Evolutionary conservation across 1,140 invertebrate genomes (phyloP), one percentile per base, ranked within the genome.

Genomic region (Tetramorium simillimum): DNA sequence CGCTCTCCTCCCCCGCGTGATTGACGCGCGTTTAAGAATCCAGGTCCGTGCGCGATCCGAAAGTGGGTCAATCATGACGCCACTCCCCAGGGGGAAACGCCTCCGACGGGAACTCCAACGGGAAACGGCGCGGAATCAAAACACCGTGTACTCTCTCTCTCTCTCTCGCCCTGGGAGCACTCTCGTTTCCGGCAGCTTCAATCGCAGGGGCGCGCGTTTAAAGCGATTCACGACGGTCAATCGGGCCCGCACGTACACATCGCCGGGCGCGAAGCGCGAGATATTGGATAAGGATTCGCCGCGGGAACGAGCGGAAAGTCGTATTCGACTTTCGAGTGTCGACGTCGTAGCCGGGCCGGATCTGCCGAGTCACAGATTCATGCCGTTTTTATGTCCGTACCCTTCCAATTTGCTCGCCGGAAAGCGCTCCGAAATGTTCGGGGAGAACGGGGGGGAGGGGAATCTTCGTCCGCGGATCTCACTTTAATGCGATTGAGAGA

Each of bases 61-160:
- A 82, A 82, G 53, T 43, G 37, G 78, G 24, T 49, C 80, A 82
- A 82, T 72, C 80, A 72, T 46, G 46, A 18, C 33, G 46, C 24
- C 10, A 58, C 56, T 82, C 51, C 40, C 67, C 2, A 10, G 6
- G 37, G 46, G 53, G 3, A 33, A 46, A 46, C 16, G 10, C n/a
- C 9, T 46, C 18, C 33, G 24, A n/a, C 16, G 46, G 40, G 51
- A 37, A 28, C 24, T 81, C 37, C 12, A 28, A 4, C 21, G 67
- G 37, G 1, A 46, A 43, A 21, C n/a, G 24, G 16, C 14, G 7
- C n/a, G 63, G 14, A 73, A 73, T 73, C 67, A 82, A 82, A 82
- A 82, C 51, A 82, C 6, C 24, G 67, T 51, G n/a, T 24, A 46
- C 16, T 21, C 16, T 18, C 46, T 33, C 33, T 33, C 33, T 18